A percentile compares a stretch with the other conserved stretches of the same genome.
Evolutionary conservation across 2,113 vertebrate genomes (phyloP).

Genomic region (Scomber scombrus): DNA sequence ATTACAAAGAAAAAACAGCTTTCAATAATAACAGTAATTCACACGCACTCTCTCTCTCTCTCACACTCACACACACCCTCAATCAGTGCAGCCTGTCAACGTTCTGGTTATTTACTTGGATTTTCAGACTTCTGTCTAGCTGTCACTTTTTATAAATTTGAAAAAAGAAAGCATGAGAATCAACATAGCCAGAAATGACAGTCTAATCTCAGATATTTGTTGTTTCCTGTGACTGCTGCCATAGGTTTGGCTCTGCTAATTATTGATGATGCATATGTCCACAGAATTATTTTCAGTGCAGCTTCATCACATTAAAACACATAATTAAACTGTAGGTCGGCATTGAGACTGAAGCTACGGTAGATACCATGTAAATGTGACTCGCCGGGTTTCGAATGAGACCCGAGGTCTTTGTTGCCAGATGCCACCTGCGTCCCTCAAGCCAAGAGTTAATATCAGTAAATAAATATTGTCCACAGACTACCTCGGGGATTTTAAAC

Average conservation of each 20-base stretch:
- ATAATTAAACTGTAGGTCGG: conserved; percentile 14
- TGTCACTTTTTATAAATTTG: conserved; percentile 65
- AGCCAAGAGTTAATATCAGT: conserved; percentile 50
- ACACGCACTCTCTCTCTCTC: conserved; percentile 22
- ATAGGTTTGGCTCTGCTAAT: conserved; percentile 32
- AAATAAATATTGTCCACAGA: conserved; percentile 49
- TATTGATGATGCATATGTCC: conserved; percentile 29
- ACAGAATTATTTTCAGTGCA: conserved; percentile 47
- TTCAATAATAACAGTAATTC: neutral
- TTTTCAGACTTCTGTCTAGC: conserved; percentile 63
- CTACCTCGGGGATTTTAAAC: conserved; percentile 50
- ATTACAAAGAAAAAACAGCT: conserved; percentile 4
- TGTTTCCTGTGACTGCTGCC: conserved; percentile 39
- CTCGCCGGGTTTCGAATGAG: conserved; percentile 25
- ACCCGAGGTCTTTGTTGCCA: conserved; percentile 22
- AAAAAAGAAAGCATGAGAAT: conserved; percentile 45
- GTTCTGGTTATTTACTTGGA: conserved; percentile 52
- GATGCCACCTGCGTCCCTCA: conserved; percentile 23
- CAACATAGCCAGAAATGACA: conserved; percentile 55
- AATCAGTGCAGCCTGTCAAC: conserved; percentile 41
- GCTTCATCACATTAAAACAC: conserved; percentile 18
- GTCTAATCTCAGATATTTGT: conserved; percentile 56
- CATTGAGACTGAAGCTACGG: neutral
- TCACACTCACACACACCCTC: conserved; percentile 8
- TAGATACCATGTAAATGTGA: conserved; percentile 21